Evolutionary conservation across 1,140 invertebrate species (phyloP).

Genomic region (Panagrolaimus sp.): DNA sequence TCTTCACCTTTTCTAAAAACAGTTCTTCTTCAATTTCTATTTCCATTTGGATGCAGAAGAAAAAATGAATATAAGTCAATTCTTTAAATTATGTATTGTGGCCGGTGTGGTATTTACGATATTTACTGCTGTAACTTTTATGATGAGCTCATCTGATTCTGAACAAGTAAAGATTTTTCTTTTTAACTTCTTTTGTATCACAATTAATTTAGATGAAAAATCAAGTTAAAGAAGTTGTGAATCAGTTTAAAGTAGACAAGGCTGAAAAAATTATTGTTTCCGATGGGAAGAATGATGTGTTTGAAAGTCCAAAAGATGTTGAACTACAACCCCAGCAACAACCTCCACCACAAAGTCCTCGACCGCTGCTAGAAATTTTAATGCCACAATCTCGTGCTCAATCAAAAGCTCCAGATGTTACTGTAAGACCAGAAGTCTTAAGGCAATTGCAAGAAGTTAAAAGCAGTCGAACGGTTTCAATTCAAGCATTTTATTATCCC

Average conservation of each 20-base stretch:
- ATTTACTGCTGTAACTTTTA: neutral
- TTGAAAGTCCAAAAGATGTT: neutral
- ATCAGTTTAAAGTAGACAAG: constrained; percentile 1
- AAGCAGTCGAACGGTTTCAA: constrained; percentile 21
- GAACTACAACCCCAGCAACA: neutral
- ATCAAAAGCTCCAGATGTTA: neutral
- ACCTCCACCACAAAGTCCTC: neutral
- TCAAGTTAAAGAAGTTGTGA: neutral
- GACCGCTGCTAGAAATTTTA: neutral
- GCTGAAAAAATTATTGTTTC: neutral
- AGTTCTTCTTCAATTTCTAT: too few relatives aligned
- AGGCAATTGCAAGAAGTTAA: constrained; percentile 6
- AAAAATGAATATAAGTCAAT: constrained; percentile 16
- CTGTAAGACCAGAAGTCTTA: neutral
- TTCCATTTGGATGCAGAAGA: too few relatives aligned
- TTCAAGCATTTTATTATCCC: constrained; percentile 64
- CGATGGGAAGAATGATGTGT: neutral
- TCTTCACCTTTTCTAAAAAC: too few relatives aligned
- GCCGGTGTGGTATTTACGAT: neutral
- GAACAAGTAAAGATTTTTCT: neutral
- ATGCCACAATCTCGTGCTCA: neutral
- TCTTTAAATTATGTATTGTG: constrained; percentile 12
- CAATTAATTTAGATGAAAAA: neutral
- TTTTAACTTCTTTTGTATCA: neutral
- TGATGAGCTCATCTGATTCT: neutral